Base-by-base conservation (phyloP, 2,797 vertebrate genomes). In the Halcyon leucocephala region DNA sequence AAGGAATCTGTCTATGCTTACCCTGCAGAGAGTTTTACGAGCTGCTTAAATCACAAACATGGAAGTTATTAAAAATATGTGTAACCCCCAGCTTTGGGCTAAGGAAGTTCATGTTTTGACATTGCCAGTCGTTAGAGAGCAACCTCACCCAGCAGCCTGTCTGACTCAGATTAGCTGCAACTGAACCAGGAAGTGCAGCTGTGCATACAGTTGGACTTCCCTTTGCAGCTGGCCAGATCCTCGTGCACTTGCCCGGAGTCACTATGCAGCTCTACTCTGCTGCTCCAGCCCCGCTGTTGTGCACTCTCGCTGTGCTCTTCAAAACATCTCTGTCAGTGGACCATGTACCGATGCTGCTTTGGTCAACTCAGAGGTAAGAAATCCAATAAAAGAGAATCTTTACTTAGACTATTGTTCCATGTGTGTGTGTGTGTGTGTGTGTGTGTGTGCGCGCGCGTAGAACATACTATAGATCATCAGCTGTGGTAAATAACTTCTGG, bases 281-380 rank as follows among this genome's bases (percentile, higher is more conserved):
- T 16, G 81, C 90, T 2, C 48, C 91, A 9, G 88, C 83, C 51
- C 55, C 1, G 15, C 66, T 91, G 35, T 4, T 95, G 5, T 60
- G 28, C 35, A 7, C 70, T 84, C 84, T 95, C 0, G 15, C 79
- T 10, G 6, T 8, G 62, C 74, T 96, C 14, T 29, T 41, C 28
- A 8, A 1, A 77, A 7, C 5, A 2, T 22, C 80, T 10, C 39
- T 86, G 4, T 9, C 94, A 2, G 35, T 14, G 37, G 28, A 69
- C 4, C 97, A 97, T 24, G 95, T 96, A 55, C 96, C 97, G 0
- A 61, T 96, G 86, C 95, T 97, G 74, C 58, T 98, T 7, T 98
- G 95, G 97, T 97, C 97, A 65, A 95, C 96, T 24, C 54, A 69
- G 62, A 93, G 97, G 97, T 97, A 94, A 96, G 96, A 44, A 55